phyloP scores from a whole-genome alignment of 2,797 vertebrate species.

The Periophthalmus magnuspinnatus region DNA sequence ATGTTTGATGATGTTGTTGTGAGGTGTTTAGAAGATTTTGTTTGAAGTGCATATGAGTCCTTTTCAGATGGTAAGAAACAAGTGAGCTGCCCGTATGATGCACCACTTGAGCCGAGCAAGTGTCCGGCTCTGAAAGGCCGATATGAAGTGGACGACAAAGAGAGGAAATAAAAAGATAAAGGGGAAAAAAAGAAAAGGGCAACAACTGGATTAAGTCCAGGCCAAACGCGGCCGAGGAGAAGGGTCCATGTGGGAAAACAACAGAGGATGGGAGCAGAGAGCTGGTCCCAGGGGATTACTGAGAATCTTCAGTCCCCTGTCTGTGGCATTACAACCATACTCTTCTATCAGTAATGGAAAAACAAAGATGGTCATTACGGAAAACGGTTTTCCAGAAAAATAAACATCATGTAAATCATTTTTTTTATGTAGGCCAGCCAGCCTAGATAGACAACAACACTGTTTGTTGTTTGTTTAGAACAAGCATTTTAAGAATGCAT shows the following conservation, averaged over 20 bases:
- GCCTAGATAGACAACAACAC: background rate
- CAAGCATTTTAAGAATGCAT: background rate
- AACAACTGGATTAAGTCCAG: slow-evolving; percentile 49
- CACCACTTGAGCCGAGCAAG: slow-evolving; percentile 10
- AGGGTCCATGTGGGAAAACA: slow-evolving; percentile 60
- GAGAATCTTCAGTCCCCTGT: slow-evolving; percentile 38
- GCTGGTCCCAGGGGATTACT: slow-evolving; percentile 47
- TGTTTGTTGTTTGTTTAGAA: background rate
- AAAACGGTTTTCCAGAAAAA: background rate
- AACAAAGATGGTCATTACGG: background rate
- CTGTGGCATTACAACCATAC: slow-evolving; percentile 5
- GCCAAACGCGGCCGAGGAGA: slow-evolving; percentile 37
- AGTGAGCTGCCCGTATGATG: slow-evolving; percentile 12
- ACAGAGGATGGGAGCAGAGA: slow-evolving; percentile 34
- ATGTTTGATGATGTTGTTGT: background rate
- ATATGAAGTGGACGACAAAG: slow-evolving; percentile 24
- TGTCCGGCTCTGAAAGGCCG: slow-evolving; percentile 10
- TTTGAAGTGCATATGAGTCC: slow-evolving; percentile 41
- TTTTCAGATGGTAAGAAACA: slow-evolving; percentile 22
- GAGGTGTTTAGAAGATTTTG: slow-evolving; percentile 3
- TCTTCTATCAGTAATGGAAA: slow-evolving; percentile 10
- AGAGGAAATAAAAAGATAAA: slow-evolving; percentile 26
- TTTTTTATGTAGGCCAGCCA: background rate
- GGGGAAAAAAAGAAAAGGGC: slow-evolving; percentile 39
- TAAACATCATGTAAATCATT: background rate